Conservation (phyloP, 1,140 invertebrate genomes). For the Leptinotarsa lineolata region DNA sequence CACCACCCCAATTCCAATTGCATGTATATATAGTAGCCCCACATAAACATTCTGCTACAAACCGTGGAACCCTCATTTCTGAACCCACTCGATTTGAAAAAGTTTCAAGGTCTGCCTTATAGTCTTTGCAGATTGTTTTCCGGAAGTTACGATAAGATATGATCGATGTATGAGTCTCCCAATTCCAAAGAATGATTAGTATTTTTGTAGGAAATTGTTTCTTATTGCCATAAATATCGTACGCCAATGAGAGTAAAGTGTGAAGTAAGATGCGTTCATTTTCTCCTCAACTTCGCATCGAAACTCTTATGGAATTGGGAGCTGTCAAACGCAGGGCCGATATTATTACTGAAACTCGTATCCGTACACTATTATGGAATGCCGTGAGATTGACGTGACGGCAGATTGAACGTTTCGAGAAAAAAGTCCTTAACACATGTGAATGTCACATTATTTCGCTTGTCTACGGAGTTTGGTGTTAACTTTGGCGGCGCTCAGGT, state of each 20-base stretch:
- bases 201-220: too few species aligned
- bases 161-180: too few species aligned
- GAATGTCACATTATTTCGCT: conserved; percentile 14
- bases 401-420: conserved; percentile 15
- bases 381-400: conserved; percentile 16
- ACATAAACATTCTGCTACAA: too few species aligned
- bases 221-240: not conserved
- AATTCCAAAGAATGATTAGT: too few species aligned
- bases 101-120: too few species aligned
- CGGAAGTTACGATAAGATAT: too few species aligned
- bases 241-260: not conserved
- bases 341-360: conserved; percentile 19
- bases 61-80: too few species aligned
- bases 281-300: not conserved
- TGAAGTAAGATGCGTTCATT: conserved; percentile 9
- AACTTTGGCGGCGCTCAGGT: not conserved
- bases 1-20: too few species aligned
- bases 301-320: not conserved
- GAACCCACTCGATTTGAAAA: too few species aligned
- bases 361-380: conserved; percentile 5
- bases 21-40: too few species aligned
- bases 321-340: conserved; percentile 19
- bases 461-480: not conserved
- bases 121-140: too few species aligned
- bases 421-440: conserved; percentile 11